Base-by-base conservation (phyloP, 2,797 vertebrate species). In the Urocyon cinereoargenteus region DNA sequence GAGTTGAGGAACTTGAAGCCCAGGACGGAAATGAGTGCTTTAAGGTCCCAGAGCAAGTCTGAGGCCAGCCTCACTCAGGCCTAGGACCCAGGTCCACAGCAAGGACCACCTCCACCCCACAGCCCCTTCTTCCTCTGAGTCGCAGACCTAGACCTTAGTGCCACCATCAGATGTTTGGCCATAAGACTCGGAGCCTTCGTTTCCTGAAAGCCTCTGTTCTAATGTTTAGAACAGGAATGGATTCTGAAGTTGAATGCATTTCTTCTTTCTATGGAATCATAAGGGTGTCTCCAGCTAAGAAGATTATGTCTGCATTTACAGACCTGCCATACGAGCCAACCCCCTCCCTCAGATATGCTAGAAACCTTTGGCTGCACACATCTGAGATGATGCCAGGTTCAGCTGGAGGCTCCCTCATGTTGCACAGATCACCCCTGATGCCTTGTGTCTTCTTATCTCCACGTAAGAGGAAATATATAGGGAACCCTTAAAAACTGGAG, bases 231-330 rank as follows among this genome's bases (percentile, higher is more conserved):
- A 97, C 81, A 81, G 86, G 81, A 96, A 97, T 78, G 13, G 72
- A 94, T 97, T 97, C 98, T 97, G 86, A 97, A 96, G 83, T 92
- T 91, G 90, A 98, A 94, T 96, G 97, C 78, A 91, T 96, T 82
- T 96, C 89, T 96, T 98, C 97, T 97, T 97, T 96, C 97, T 92
- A 92, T 96, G 96, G 93, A 96, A 85, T 95, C 88, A 73, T 83
- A 95, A 97, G 86, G 83, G 96, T 97, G 94, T 97, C 45, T 49
- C 51, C 15, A 98, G 81, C 95, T 98, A 36, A 97, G 96, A 94
- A 96, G 95, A 96, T 96, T 92, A 97, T 94, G 84, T 97, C 95
- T 97, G 96, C 90, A 96, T 97, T 97, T 98, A 95, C 66, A 95
- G 96, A 96, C 89, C 89, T 86, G 86, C 86, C 62, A 40, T 57